These are phyloP conservation scores for Phylloscopus trochiloides DNA, from an alignment of 2,113 vertebrate species.

Conservation along the genomic window DNA sequence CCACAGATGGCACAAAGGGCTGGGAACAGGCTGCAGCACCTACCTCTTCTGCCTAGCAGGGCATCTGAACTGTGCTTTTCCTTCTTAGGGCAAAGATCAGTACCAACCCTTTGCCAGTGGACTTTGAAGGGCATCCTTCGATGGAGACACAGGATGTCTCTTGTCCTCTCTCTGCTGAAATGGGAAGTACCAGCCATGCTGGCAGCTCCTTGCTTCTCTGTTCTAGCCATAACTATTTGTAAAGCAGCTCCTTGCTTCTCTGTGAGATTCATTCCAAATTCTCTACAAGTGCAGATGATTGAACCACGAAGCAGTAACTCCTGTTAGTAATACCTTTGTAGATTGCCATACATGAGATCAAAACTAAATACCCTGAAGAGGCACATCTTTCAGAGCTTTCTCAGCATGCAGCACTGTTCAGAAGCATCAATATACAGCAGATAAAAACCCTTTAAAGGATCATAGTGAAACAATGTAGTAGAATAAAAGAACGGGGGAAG, in stretches of 20 bases:
- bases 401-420: neutral
- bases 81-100: neutral
- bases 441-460: neutral
- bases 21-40: neutral
- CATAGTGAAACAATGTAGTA: neutral
- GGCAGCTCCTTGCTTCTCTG: neutral
- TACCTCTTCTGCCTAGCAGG: neutral
- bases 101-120: neutral
- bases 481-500: neutral
- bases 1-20: neutral
- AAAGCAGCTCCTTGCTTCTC: neutral
- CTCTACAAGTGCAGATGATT: neutral
- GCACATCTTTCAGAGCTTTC: neutral
- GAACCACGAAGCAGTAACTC: neutral
- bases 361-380: neutral
- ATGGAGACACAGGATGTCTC: neutral
- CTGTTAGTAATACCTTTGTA: neutral
- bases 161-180: neutral
- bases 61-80: neutral
- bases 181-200: neutral
- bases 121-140: neutral
- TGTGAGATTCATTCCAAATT: neutral
- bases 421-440: neutral
- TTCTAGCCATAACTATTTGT: neutral
- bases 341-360: neutral